Evolutionary conservation across 2,888 invertebrate genomes (phyloP).

Genomic region (Pachycephus smyrnensis): DNA sequence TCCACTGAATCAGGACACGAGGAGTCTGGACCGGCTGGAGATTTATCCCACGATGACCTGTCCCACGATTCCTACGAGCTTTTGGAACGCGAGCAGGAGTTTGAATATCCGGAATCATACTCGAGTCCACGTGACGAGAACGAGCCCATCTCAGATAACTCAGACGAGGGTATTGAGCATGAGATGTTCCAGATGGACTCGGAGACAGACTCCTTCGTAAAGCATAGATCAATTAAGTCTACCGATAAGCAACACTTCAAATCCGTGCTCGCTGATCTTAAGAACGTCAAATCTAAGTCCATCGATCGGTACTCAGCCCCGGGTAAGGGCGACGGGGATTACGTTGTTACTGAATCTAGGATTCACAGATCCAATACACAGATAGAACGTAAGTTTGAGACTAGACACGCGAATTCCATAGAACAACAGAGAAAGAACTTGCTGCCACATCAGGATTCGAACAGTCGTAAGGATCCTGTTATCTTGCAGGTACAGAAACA

Average conservation of each 20-base stretch:
- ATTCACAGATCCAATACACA: constrained; percentile 59
- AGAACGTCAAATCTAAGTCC: constrained; percentile 47
- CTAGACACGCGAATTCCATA: constrained; percentile 48
- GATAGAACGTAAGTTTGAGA: constrained; percentile 58
- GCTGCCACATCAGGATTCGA: constrained; percentile 52
- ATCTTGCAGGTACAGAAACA: constrained; percentile 59
- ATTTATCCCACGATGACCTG: constrained; percentile 85
- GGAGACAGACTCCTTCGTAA: constrained; percentile 63
- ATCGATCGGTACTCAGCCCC: constrained; percentile 57
- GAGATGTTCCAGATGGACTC: constrained; percentile 82
- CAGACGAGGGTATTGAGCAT: constrained; percentile 71
- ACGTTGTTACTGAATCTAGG: constrained; percentile 54
- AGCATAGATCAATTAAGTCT: constrained; percentile 55
- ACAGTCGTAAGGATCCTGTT: constrained; percentile 53
- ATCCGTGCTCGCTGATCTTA: constrained; percentile 56
- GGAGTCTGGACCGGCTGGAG: constrained; percentile 75
- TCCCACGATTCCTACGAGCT: constrained; percentile 91
- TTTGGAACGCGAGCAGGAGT: constrained; percentile 74
- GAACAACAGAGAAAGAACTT: constrained; percentile 42
- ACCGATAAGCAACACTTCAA: constrained; percentile 55
- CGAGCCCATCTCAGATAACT: constrained; percentile 57
- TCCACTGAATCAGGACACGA: constrained; percentile 73
- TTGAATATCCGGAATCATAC: constrained; percentile 63
- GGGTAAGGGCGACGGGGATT: constrained; percentile 38
- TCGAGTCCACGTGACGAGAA: constrained; percentile 60